Evolutionary conservation across 2,888 invertebrate species (phyloP).

Genomic region (Lymantria monacha): DNA sequence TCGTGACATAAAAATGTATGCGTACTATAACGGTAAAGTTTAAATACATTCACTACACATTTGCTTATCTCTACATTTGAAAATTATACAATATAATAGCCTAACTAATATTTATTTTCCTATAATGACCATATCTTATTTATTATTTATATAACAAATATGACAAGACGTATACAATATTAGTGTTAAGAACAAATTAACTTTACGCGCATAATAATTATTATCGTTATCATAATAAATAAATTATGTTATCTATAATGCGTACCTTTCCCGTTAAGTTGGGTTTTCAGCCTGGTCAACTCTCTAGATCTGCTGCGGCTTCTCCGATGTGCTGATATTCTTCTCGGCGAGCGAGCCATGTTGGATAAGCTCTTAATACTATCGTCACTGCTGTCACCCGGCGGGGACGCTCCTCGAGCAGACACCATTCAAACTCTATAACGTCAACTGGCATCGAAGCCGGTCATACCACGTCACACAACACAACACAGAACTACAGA

Average conservation of each 20-base stretch:
- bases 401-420: slow-evolving; percentile 13
- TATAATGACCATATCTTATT: no score
- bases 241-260: not conserved
- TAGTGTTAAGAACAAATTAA: no score
- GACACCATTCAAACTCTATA: slow-evolving; percentile 15
- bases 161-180: no score
- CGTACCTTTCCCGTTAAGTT: slow-evolving; percentile 70
- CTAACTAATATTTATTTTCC: no score
- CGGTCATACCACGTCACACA: slow-evolving; percentile 12
- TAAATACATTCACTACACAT: no score
- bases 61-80: no score
- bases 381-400: slow-evolving; percentile 8
- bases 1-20: no score
- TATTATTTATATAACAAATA: no score
- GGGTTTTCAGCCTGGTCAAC: slow-evolving; percentile 59
- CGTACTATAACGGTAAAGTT: no score
- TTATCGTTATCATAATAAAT: not conserved
- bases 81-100: no score
- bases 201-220: not conserved
- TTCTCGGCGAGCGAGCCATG: slow-evolving; percentile 73
- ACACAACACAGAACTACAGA: slow-evolving; percentile 23
- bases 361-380: slow-evolving; percentile 2
- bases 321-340: slow-evolving; percentile 60
- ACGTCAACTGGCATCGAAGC: slow-evolving; percentile 10
- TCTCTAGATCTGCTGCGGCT: slow-evolving; percentile 66